These are phyloP conservation scores for Oscheius sp. DNA, from an alignment of 1,140 invertebrate genomes.

Conservation along the genomic window DNA sequence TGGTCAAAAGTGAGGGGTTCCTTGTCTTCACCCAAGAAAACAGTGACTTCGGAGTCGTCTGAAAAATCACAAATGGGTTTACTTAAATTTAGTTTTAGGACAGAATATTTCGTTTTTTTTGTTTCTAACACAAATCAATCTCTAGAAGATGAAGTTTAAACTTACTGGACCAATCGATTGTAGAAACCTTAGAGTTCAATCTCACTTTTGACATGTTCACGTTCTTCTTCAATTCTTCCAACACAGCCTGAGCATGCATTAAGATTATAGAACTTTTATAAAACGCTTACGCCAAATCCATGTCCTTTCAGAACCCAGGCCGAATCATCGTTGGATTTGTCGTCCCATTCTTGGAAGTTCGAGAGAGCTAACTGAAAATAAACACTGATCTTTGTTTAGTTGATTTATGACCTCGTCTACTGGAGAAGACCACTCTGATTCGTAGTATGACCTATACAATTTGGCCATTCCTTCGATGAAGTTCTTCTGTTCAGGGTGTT, in stretches of 20 bases:
- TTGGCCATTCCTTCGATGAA: background rate
- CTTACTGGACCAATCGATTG: background rate
- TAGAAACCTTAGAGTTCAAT: conserved; percentile 4
- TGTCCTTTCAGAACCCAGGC: background rate
- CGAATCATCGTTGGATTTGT: background rate
- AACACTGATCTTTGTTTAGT: background rate
- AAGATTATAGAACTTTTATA: background rate
- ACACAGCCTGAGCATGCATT: background rate
- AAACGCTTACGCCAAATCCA: background rate
- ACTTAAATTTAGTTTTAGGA: too few relatives aligned
- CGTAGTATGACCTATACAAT: conserved; percentile 11
- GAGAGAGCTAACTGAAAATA: conserved; percentile 15
- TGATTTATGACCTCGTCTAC: conserved; percentile 4
- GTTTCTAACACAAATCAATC: too few relatives aligned
- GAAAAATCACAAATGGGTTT: background rate
- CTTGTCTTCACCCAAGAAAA: background rate
- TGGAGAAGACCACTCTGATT: conserved; percentile 26
- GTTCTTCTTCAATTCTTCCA: background rate
- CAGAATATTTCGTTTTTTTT: too few relatives aligned
- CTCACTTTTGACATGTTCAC: background rate
- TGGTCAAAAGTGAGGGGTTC: conserved; percentile 2
- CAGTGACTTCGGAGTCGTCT: background rate
- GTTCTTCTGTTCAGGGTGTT: background rate
- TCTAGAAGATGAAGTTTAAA: background rate
- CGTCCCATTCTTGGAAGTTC: conserved; percentile 21